Base-by-base conservation (phyloP, 2,113 vertebrate genomes). In the Hippocampus abdominalis region DNA sequence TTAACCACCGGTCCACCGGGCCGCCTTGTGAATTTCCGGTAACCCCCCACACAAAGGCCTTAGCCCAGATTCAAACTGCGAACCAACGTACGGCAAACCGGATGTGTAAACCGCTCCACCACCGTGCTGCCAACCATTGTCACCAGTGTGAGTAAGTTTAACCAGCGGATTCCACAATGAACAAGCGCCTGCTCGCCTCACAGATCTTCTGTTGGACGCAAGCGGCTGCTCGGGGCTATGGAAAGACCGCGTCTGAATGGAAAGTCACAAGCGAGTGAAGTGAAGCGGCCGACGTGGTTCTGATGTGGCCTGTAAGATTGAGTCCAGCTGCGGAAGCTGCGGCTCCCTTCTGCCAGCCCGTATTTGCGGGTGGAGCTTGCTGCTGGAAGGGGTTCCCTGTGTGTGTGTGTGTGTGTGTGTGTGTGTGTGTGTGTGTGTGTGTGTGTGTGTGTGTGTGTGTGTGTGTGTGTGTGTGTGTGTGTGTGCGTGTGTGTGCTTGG, bases 251-350 rank as follows among this genome's bases (percentile, higher is more conserved):
- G 42, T 42, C 25, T 13, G 36, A 64, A 64, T 23, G 57, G 57
- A 42, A 64, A 64, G 36, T 64, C 62, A 64, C 21, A 64, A 64
- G 36, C 62, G 27, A 42, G 61, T 40, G n/a, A 44, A 42, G 12
- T 15, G 20, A 56, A 56, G 53, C n/a, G 53, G 53, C 53, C n/a
- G n/a, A 9, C 53, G 62, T 64, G 62, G 39, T 44, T 89, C 86
- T 89, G 81, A 88, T 88, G 88, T 89, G 84, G 88, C 69, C 73
- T 69, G 74, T 73, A 78, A 78, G 82, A 89, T 88, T 86, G 82
- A 78, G 81, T 73, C 81, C 84, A 87, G 85, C 86, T 87, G 78
- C 71, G 66, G 76, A 69, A 70, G 81, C 79, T 72, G 32, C 53
- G 62, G 44, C 68, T 82, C 66, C 64, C 36, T 74, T 64, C 36